phyloP scores from a whole-genome alignment of 92 coral and sea anemone genomes.

The Isaurus tuberculatus region DNA sequence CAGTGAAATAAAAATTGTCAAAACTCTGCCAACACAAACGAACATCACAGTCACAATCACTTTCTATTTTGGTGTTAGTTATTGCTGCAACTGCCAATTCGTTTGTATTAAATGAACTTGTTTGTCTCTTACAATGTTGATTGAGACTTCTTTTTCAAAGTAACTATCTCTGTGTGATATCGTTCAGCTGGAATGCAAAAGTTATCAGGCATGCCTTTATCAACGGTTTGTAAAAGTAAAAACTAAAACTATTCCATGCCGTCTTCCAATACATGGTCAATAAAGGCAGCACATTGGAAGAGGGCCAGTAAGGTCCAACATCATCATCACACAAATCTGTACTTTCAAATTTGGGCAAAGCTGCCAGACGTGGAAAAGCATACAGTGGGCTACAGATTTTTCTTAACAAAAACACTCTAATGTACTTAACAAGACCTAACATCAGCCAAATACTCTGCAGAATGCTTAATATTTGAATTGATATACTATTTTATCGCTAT shows the following conservation, averaged over 20 bases:
- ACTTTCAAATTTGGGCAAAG: background rate
- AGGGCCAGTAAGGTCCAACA: background rate
- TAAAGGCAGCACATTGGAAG: background rate
- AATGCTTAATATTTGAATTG: too few species aligned
- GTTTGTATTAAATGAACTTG: background rate
- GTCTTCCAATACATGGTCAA: background rate
- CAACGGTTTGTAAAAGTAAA: background rate
- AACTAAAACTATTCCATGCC: background rate
- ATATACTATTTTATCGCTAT: too few species aligned
- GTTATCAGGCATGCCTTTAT: background rate
- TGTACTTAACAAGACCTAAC: background rate
- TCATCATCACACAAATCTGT: too few species aligned
- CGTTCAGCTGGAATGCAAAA: slow-evolving; percentile 35
- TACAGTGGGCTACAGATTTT: background rate
- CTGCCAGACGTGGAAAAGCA: background rate
- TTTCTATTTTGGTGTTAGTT: slow-evolving; percentile 15
- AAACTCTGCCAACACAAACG: too few species aligned
- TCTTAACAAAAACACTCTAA: background rate
- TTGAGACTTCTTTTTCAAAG: slow-evolving; percentile 23
- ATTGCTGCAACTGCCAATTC: slow-evolving; percentile 16
- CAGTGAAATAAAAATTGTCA: background rate
- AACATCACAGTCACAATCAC: slow-evolving; percentile 11
- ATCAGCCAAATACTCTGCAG: too few species aligned
- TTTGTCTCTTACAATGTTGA: background rate
- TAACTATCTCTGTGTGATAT: slow-evolving; percentile 34